phyloP scores from a whole-genome alignment of 2,888 invertebrate species.

The Sisyra nigra region DNA sequence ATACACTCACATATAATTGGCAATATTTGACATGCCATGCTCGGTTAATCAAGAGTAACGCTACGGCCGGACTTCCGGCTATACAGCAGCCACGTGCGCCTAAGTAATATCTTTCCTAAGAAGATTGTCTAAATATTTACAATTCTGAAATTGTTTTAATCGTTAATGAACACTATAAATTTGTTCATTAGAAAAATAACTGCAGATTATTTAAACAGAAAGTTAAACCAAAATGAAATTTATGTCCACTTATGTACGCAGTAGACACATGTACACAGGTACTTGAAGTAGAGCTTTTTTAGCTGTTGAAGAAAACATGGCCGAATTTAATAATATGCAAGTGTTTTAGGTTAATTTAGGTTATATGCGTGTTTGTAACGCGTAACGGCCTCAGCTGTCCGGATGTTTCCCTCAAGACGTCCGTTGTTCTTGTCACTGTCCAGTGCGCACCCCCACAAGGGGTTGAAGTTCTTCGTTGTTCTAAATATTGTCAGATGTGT shows the following conservation, averaged over 20 bases:
- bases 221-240: no score
- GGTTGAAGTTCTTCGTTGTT: no score
- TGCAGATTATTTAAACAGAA: no score
- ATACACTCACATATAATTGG: slow-evolving; percentile 2
- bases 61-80: slow-evolving; percentile 6
- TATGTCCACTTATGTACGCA: no score
- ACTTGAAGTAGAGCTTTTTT: slow-evolving; percentile 1
- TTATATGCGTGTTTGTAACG: background rate
- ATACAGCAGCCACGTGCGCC: slow-evolving; percentile 6
- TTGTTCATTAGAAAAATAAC: no score
- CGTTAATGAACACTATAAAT: no score
- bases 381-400: slow-evolving; percentile 6
- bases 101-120: no score
- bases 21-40: slow-evolving; percentile 7
- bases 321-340: background rate
- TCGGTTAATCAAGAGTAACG: slow-evolving; percentile 7
- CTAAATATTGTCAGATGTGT: no score
- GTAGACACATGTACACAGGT: background rate
- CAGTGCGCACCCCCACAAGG: slow-evolving; percentile 3
- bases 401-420: background rate
- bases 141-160: no score
- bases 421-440: slow-evolving; percentile 3
- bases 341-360: no score
- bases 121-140: no score
- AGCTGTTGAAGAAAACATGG: background rate